phyloP scores from a whole-genome alignment of 2,888 invertebrate genomes.

The Petrophora chlorosata region DNA sequence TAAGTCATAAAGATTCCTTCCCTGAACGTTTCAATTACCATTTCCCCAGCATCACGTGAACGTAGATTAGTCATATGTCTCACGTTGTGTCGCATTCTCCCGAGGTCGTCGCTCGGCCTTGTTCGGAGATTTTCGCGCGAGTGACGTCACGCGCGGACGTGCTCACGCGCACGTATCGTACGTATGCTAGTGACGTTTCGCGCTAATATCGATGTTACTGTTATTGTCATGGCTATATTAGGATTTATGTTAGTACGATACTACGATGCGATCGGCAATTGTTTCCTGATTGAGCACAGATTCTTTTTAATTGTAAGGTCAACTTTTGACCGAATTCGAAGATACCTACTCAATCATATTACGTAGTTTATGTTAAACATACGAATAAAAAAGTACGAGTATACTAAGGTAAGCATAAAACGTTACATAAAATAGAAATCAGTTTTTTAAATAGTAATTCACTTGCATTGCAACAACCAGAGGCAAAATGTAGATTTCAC shows the following conservation, averaged over 20 bases:
- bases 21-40: no score
- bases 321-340: no score
- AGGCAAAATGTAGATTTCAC: no score
- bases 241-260: not conserved
- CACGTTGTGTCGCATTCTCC: slow-evolving; percentile 20
- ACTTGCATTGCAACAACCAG: slow-evolving; percentile 5
- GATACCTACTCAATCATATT: no score
- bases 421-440: no score
- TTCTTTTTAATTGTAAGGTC: no score
- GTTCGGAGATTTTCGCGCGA: slow-evolving; percentile 68
- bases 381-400: no score
- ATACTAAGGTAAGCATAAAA: no score
- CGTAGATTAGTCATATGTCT: not conserved
- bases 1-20: no score
- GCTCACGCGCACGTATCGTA: slow-evolving; percentile 66
- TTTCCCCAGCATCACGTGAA: not conserved
- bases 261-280: no score
- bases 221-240: not conserved
- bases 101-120: slow-evolving; percentile 77
- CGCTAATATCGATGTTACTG: slow-evolving; percentile 46
- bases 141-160: slow-evolving; percentile 55
- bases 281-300: no score
- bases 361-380: no score
- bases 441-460: slow-evolving; percentile 3
- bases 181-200: slow-evolving; percentile 60